Conservation (phyloP, 2,888 invertebrate species). For the Tinea trinotella region DNA sequence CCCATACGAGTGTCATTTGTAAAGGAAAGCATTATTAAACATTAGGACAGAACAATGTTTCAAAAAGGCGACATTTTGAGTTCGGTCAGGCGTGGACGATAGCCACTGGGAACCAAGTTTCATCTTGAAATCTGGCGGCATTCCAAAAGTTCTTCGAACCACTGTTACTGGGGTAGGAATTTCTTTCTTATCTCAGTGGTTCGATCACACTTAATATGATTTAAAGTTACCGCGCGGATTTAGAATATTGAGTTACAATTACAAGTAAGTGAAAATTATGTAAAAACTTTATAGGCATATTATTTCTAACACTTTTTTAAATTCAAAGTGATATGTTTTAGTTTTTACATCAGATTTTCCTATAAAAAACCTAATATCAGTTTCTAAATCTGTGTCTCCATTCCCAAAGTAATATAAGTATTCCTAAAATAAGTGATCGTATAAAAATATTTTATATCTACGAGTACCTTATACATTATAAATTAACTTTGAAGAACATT, state of each 20-base stretch:
- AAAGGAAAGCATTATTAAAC: neutral
- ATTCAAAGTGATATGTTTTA: too few species aligned
- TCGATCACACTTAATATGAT: conserved; percentile 15
- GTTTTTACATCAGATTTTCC: too few species aligned
- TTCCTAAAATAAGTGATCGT: too few species aligned
- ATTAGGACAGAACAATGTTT: conserved; percentile 5
- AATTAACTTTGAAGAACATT: neutral
- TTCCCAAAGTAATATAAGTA: too few species aligned
- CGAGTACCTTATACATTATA: too few species aligned
- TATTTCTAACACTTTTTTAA: too few species aligned
- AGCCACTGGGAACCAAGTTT: conserved; percentile 7
- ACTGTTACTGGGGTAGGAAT: neutral
- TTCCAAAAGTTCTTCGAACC: conserved; percentile 13
- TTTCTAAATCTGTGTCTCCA: too few species aligned
- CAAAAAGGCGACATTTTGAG: neutral
- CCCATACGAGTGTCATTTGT: neutral
- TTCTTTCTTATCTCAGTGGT: conserved; percentile 3
- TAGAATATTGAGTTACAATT: neutral
- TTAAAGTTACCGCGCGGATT: neutral
- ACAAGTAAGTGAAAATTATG: neutral
- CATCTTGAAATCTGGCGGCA: conserved; percentile 8
- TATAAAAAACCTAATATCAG: too few species aligned
- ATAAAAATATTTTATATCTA: too few species aligned
- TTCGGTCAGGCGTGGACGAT: conserved; percentile 14
- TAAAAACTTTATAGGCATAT: too few species aligned